Evolutionary conservation across 1,140 invertebrate genomes (phyloP).

Genomic region (Rhagoletis zephyria): DNA sequence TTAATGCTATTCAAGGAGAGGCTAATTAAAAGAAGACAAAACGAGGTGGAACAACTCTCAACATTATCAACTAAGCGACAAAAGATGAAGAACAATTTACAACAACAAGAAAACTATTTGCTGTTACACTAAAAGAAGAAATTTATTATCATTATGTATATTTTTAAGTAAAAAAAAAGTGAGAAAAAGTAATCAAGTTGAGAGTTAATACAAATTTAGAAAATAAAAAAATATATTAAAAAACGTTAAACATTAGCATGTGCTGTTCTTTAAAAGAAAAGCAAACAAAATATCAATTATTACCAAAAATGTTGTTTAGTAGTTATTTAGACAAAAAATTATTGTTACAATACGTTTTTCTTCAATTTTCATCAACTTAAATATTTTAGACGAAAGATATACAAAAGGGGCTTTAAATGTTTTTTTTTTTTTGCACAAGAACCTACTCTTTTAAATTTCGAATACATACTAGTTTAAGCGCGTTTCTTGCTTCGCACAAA

Average conservation of each 20-base stretch:
- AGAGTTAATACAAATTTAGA: conserved; percentile 19
- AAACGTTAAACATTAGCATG: conserved; percentile 38
- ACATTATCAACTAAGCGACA: not conserved
- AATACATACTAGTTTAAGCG: not conserved
- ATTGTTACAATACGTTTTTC: too few species aligned
- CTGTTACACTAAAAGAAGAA: conserved; percentile 33
- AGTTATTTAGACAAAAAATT: too few species aligned
- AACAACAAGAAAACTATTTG: conserved; percentile 9
- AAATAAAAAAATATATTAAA: conserved; percentile 50
- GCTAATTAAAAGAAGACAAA: not conserved
- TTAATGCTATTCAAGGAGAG: not conserved
- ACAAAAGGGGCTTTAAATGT: too few species aligned
- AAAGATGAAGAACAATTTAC: not conserved
- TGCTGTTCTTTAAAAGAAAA: not conserved
- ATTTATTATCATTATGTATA: conserved; percentile 50
- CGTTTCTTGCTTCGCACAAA: too few species aligned
- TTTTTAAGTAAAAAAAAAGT: conserved; percentile 26
- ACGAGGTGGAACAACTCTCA: not conserved
- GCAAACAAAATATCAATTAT: too few species aligned
- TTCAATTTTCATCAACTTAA: not conserved
- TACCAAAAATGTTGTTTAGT: too few species aligned
- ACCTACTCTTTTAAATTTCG: not conserved
- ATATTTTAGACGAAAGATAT: not conserved
- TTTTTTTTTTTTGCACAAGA: too few species aligned
- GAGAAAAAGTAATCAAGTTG: conserved; percentile 13